A percentile compares a stretch with the other conserved stretches of the same genome.
These are phyloP conservation scores for Pangasius larnaudii DNA, from an alignment of 2,797 vertebrate species.

Conservation along the genomic window DNA sequence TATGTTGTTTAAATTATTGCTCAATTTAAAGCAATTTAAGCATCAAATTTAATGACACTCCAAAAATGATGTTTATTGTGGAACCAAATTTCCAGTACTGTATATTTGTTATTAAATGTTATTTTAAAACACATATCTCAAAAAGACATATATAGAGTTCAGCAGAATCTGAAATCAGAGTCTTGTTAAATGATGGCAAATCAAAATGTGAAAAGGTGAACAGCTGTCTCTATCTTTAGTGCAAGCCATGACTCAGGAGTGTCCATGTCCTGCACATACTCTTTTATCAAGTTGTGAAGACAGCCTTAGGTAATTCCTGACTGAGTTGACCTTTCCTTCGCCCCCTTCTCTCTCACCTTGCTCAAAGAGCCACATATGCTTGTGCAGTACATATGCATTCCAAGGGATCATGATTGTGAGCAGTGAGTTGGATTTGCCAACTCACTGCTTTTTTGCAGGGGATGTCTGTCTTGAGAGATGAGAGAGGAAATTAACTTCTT, in stretches of 20 bases:
- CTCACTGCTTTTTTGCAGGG: neutral
- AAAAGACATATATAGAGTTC: neutral
- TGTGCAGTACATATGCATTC: slow-evolving; percentile 8
- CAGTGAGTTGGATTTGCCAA: slow-evolving; percentile 7
- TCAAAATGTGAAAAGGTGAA: neutral
- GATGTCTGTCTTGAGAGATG: slow-evolving; percentile 37
- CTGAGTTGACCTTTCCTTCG: slow-evolving; percentile 25
- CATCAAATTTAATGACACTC: no score
- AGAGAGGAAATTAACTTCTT: slow-evolving; percentile 62
- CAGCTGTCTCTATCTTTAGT: neutral
- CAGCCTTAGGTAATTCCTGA: slow-evolving; percentile 57
- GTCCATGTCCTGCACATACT: neutral
- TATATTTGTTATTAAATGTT: neutral
- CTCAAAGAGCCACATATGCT: slow-evolving; percentile 25
- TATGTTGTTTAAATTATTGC: no score
- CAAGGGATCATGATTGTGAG: slow-evolving; percentile 37
- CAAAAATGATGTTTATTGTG: no score
- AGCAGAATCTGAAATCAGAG: neutral
- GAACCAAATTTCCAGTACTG: no score
- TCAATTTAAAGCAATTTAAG: no score
- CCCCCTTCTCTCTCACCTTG: neutral
- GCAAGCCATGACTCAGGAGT: neutral
- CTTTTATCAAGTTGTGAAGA: slow-evolving; percentile 71
- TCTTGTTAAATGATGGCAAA: neutral
- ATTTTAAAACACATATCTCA: neutral